phyloP scores from a whole-genome alignment of 2,797 vertebrate species.

The Echiichthys vipera region DNA sequence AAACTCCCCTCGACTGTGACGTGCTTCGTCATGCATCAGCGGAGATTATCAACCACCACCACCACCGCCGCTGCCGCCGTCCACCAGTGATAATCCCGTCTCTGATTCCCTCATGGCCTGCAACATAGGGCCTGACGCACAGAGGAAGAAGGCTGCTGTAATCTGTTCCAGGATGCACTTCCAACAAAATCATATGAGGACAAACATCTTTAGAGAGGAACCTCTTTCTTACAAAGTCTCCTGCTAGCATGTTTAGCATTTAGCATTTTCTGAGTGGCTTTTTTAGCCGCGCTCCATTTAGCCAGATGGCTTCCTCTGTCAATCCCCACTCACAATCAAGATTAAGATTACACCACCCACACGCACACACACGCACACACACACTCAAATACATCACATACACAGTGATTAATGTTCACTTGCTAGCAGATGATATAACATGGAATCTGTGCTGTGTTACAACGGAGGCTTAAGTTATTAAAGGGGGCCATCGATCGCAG shows the following conservation, averaged over 20 bases:
- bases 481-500: constrained; percentile 84
- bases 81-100: constrained; percentile 47
- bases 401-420: constrained; percentile 57
- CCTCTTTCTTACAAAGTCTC: not conserved
- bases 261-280: constrained; percentile 46
- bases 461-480: constrained; percentile 92
- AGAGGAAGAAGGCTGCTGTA: not conserved
- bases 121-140: not conserved
- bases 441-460: constrained; percentile 63
- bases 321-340: constrained; percentile 82
- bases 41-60: constrained; percentile 37
- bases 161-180: constrained; percentile 31
- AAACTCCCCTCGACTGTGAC: no score
- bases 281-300: constrained; percentile 49
- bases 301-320: constrained; percentile 78
- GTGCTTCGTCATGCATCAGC: constrained; percentile 2
- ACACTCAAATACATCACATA: constrained; percentile 14
- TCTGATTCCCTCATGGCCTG: constrained; percentile 18
- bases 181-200: not conserved
- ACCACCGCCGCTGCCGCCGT: no score
- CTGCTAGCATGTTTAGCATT: constrained; percentile 30
- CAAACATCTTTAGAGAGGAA: not conserved
- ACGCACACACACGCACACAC: constrained; percentile 18
- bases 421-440: constrained; percentile 64
- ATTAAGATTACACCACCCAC: constrained; percentile 78